Conservation (phyloP, 2,113 vertebrate species). For the Sardina pilchardus region DNA sequence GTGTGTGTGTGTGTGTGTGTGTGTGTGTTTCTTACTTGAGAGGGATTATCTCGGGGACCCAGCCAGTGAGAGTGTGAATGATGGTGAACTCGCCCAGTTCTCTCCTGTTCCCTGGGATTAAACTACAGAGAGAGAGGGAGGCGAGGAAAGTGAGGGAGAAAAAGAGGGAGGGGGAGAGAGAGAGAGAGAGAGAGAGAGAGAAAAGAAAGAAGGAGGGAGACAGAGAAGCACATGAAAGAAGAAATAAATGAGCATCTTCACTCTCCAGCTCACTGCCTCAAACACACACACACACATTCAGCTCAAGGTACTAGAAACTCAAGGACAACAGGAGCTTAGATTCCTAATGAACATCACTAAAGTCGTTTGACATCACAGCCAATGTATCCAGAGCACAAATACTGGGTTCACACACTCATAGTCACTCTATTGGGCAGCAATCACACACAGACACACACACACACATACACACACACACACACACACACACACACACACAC, state of each 20-base stretch:
- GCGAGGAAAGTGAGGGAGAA: background rate
- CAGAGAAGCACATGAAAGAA: background rate
- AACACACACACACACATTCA: no score
- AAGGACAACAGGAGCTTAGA: background rate
- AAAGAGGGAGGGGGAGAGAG: background rate
- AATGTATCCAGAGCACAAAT: no score
- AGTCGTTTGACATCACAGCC: no score
- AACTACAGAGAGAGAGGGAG: slow-evolving; percentile 50
- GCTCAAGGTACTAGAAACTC: background rate
- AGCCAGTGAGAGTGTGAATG: slow-evolving; percentile 85
- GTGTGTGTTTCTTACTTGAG: slow-evolving; percentile 73
- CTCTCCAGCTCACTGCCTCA: background rate
- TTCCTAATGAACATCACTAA: background rate
- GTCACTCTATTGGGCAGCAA: no score
- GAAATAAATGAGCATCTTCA: background rate
- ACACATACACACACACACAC: no score
- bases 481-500: no score
- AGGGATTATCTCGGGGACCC: slow-evolving; percentile 84
- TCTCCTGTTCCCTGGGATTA: slow-evolving; percentile 53
- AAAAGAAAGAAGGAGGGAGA: background rate
- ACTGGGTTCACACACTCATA: no score
- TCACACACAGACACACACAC: no score
- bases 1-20: slow-evolving; percentile 8
- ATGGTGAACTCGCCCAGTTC: slow-evolving; percentile 85
- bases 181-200: background rate